Base-by-base conservation (phyloP, 1,140 invertebrate genomes). In the Drosophila suzukii region DNA sequence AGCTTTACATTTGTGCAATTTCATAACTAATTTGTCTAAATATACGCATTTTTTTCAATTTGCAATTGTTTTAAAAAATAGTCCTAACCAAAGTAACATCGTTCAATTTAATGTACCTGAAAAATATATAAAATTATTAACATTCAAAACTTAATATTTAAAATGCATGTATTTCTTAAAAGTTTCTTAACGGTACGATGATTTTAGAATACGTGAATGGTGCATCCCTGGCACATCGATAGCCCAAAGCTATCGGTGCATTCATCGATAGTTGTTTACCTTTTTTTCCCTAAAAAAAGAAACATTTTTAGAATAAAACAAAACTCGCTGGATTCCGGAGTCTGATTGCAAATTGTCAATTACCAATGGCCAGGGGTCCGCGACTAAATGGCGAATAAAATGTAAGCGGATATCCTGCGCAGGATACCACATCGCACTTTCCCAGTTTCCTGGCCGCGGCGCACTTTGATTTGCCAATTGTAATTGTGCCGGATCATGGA, bases 401-500 rank as follows among this genome's bases (percentile, higher is more conserved):
- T 72, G 68, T 72, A 50, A 72, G 36, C 44, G 36, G 12, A 10
- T 1, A 41, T 30, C 30, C 68, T 30, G 44, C 20, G 61, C 13
- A 24, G 32, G 62, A 66, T 6, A 30, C 30, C 34, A 20, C 20
- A 66, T 10, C 39, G 30, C 30, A 36, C n/a, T 32, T 30, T 50
- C 24, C 53, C 44, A 15, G 15, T 34, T 39, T 30, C 30, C 51
- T 24, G 43, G 34, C 41, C 17, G 59, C n/a, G 63, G 60, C 36
- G 44, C 34, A 15, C 44, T 13, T 34, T 67, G n/a, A 13, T 30
- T 38, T 11, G 15, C 2, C n/a, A 67, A 44, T 66, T 66, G 39
- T 34, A 66, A 62, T 68, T 67, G 60, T 68, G 65, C 65, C 65
- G 68, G 43, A 70, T 39, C 30, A 88, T 82, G 75, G 80, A 62